Base-by-base conservation (phyloP, 2,888 invertebrate species). In the Strigamia transsilvanica region DNA sequence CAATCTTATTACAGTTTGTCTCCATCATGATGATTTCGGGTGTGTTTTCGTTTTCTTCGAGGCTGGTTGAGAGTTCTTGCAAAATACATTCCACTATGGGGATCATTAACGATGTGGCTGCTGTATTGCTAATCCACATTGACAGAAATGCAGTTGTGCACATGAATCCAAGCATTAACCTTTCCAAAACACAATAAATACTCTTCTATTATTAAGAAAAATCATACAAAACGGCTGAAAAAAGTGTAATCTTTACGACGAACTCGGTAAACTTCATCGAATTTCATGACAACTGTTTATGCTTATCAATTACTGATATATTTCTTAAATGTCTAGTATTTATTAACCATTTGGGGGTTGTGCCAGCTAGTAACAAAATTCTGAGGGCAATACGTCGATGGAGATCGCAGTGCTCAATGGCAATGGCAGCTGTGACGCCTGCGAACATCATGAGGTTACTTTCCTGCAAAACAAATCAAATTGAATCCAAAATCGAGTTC, bases 371-470 rank as follows among this genome's bases (percentile, higher is more conserved):
- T 85, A 93, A 92, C 80, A 97, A 93, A 3, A 95, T 94, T 87
- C 94, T 91, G 82, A 97, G 88, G 0, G 97, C 96, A 0, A 97
- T 92, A 84, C 97, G 90, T 87, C 94, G 93, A 85, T 97, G 97
- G 34, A 97, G 89, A 87, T 94, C 95, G 85, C 95, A 95, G 87
- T 94, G 93, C 88, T 97, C 97, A 0, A 97, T 94, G 0, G 94
- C 95, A 0, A 96, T 93, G 0, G 97, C 97, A 82, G 97, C 94
- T 88, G 97, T 93, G 84, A 97, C 91, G 21, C 97, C 96, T 0
- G 96, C 96, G 56, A 89, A 85, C 84, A 88, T 87, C 84, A 89
- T 84, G 87, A 89, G 87, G 73, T 83, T 84, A 41, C 83, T 82
- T 79, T 84, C 84, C 84, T 84, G 41, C 21, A 85, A 85, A 81